Evolutionary conservation across 1,140 invertebrate species (phyloP).

Genomic region (Pollicipes pollicipes): DNA sequence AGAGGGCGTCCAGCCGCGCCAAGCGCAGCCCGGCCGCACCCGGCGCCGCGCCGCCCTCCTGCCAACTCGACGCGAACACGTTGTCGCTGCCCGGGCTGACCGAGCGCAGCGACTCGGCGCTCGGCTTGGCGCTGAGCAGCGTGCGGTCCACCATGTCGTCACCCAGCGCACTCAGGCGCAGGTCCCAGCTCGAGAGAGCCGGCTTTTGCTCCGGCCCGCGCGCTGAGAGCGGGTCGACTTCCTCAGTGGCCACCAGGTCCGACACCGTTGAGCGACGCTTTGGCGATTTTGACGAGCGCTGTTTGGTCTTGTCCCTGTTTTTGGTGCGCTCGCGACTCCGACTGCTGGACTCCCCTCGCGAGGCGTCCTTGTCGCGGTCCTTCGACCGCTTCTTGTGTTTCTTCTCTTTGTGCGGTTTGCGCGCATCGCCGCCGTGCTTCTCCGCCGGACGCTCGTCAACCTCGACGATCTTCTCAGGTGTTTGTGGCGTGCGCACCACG

Average conservation of each 20-base stretch:
- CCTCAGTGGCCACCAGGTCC: too few species aligned
- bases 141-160: too few species aligned
- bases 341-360: background rate
- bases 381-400: background rate
- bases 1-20: background rate
- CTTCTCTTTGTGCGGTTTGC: background rate
- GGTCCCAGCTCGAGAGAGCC: background rate
- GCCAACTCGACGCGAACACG: background rate
- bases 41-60: too few species aligned
- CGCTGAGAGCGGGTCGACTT: too few species aligned
- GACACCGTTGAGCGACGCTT: background rate
- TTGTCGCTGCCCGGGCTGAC: background rate
- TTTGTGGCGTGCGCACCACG: conserved; percentile 21
- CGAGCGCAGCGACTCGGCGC: background rate
- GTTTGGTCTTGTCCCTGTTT: background rate
- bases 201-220: too few species aligned
- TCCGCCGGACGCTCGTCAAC: conserved; percentile 42
- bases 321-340: background rate
- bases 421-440: background rate
- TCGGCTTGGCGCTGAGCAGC: too few species aligned
- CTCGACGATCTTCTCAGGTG: conserved; percentile 21
- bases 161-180: background rate
- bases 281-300: background rate
- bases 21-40: too few species aligned
- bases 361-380: background rate